phyloP scores from a whole-genome alignment of 2,797 vertebrate genomes.

The Craterocephalus amniculus region DNA sequence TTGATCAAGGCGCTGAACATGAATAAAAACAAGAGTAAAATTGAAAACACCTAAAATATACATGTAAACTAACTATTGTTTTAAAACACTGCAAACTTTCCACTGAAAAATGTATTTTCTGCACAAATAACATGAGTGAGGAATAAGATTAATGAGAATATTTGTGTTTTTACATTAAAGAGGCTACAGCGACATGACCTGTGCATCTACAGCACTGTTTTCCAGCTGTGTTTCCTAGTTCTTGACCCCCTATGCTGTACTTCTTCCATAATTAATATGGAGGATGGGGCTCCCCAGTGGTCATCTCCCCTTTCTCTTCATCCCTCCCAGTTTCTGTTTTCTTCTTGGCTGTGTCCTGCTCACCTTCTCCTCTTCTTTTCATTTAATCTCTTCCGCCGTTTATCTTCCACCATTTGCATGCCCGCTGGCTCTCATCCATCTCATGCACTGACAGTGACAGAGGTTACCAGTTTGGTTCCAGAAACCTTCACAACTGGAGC shows the following conservation, averaged over 20 bases:
- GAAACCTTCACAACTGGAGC: slow-evolving; percentile 42
- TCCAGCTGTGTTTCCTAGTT: slow-evolving; percentile 23
- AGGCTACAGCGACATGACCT: slow-evolving; percentile 24
- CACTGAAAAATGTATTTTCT: not conserved
- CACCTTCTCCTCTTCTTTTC: slow-evolving; percentile 61
- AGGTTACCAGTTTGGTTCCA: slow-evolving; percentile 57
- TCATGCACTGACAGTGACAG: slow-evolving; percentile 53
- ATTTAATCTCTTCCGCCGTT: slow-evolving; percentile 64
- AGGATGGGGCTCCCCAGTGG: slow-evolving; percentile 70
- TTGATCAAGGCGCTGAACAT: no score
- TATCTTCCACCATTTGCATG: slow-evolving; percentile 72
- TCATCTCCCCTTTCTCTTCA: slow-evolving; percentile 57
- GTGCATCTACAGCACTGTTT: slow-evolving; percentile 29
- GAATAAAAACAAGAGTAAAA: no score
- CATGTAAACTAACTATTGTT: no score
- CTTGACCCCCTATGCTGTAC: slow-evolving; percentile 19
- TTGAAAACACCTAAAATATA: no score
- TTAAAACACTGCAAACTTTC: no score
- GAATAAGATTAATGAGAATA: slow-evolving; percentile 8
- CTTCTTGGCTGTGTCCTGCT: slow-evolving; percentile 58
- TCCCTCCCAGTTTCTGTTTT: slow-evolving; percentile 62
- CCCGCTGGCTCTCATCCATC: slow-evolving; percentile 68
- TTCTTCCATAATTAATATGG: slow-evolving; percentile 76
- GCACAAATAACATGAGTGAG: not conserved
- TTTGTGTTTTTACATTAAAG: slow-evolving; percentile 19